phyloP scores from a whole-genome alignment of 2,797 vertebrate genomes.

The Tinamus major region DNA sequence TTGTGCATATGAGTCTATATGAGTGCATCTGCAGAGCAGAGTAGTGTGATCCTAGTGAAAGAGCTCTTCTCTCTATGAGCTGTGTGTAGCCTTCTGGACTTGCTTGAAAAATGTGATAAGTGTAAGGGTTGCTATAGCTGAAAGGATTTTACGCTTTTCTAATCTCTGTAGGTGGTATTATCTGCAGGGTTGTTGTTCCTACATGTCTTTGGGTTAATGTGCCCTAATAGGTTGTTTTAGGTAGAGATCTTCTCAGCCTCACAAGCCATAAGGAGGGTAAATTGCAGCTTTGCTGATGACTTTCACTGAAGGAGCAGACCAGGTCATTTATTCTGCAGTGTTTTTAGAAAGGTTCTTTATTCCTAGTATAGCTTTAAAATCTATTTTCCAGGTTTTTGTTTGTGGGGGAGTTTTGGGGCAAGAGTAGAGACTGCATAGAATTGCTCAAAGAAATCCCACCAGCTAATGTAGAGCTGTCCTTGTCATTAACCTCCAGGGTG shows the following conservation, averaged over 20 bases:
- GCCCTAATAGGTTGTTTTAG: not conserved
- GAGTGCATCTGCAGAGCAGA: not conserved
- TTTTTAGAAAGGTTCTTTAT: not conserved
- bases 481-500: not conserved
- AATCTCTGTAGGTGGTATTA: not conserved
- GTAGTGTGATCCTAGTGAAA: not conserved
- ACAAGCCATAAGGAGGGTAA: not conserved
- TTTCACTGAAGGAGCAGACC: not conserved
- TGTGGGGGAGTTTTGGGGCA: not conserved
- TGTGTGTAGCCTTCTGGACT: not conserved
- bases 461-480: not conserved
- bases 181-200: not conserved
- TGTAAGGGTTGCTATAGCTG: not conserved
- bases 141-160: not conserved
- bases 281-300: not conserved
- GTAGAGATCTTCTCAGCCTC: not conserved
- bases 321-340: not conserved
- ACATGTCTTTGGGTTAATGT: not conserved
- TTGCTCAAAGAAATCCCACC: not conserved
- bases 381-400: not conserved
- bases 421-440: not conserved
- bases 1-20: not conserved
- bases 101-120: not conserved
- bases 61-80: not conserved
- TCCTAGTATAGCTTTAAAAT: not conserved